Base-by-base conservation (phyloP, 2,113 vertebrate genomes). In the Psilopogon haemacephalus region DNA sequence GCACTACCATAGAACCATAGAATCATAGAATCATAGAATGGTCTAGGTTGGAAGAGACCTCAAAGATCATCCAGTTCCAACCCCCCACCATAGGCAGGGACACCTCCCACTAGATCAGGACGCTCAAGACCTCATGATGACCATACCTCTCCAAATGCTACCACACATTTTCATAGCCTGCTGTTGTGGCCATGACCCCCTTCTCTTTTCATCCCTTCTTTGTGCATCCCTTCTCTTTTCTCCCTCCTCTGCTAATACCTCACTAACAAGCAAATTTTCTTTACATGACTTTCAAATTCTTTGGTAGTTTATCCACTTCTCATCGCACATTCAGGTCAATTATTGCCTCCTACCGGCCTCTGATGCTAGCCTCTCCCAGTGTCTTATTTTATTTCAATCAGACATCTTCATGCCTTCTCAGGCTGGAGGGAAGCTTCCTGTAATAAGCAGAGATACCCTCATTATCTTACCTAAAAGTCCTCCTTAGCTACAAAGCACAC, bases 281-380 rank as follows among this genome's bases (percentile, higher is more conserved):
- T 86, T 89, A 75, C 67, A 62, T 64, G n/a, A 68, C 73, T 92
- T 89, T 54, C 67, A 72, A 90, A 89, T 50, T 62, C 54, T 92
- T 59, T 75, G 67, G 67, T 65, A 54, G 38, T 78, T 94, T 79
- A 90, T 71, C 48, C 2, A 3, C 55, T 89, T 84, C 58, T 95
- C 58, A 62, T 91, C 67, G 48, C 54, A 82, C 84, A 79, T 91
- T 92, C 67, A 89, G 74, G 71, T 69, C 91, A 89, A 69, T 95
- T 87, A 79, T 68, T 93, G 71, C 85, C 71, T 93, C 32, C 84
- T 67, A 69, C 82, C 72, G 85, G 33, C 65, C n/a, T 92, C 58
- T 86, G 33, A 87, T 92, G 38, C 50, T 91, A 63, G 63, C 33
- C 24, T 67, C 68, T 95, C 89, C 68, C 50, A 83, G 28, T 40